Evolutionary conservation across 2,888 invertebrate species (phyloP).

Genomic region (Tenthredo scrophulariae): DNA sequence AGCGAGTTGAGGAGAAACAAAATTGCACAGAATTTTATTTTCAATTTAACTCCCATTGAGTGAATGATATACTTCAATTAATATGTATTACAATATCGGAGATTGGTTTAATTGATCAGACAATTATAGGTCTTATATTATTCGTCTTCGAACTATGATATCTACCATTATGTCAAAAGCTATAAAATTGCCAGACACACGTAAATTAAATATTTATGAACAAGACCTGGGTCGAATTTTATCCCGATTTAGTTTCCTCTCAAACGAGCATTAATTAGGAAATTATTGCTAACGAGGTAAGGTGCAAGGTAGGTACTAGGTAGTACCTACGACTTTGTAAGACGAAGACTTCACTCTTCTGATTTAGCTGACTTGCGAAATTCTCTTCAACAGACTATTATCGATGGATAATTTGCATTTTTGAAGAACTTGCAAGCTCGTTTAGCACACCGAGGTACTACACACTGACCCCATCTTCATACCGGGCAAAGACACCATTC

Average conservation of each 20-base stretch:
- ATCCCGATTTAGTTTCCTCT: background rate
- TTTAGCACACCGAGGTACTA: background rate
- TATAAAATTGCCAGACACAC: background rate
- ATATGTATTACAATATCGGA: too few relatives aligned
- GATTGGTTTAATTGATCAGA: too few relatives aligned
- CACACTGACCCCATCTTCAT: background rate
- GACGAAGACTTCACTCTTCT: conserved; percentile 9
- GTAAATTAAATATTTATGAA: background rate
- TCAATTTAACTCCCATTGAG: too few relatives aligned
- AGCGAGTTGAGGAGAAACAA: too few relatives aligned
- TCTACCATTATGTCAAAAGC: background rate
- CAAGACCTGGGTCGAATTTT: background rate
- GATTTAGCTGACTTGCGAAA: conserved; percentile 33
- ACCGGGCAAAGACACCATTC: background rate
- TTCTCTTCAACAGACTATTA: background rate
- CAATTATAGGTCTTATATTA: too few relatives aligned
- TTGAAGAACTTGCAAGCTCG: conserved; percentile 11
- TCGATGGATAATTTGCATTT: conserved; percentile 41
- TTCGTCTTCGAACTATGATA: background rate
- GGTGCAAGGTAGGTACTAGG: background rate
- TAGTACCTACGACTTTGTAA: background rate
- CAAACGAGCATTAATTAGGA: conserved; percentile 38
- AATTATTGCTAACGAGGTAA: conserved; percentile 39
- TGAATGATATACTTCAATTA: too few relatives aligned
- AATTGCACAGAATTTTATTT: too few relatives aligned